Evolutionary conservation across 2,888 invertebrate genomes (phyloP).

Genomic region (Hypercompe scribonia): DNA sequence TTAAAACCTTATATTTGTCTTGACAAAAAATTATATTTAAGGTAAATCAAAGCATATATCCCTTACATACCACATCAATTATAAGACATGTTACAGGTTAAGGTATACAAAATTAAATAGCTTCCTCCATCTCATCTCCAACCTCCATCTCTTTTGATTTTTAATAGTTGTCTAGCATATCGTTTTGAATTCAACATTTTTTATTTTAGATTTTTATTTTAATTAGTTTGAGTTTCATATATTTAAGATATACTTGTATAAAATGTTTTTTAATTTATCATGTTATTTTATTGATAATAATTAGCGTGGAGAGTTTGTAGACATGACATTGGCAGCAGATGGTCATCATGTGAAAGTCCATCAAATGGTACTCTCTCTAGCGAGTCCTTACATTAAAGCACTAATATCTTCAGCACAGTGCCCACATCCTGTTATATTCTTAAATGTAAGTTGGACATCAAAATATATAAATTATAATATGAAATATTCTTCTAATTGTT

Average conservation of each 20-base stretch:
- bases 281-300: slow-evolving; percentile 9
- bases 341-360: slow-evolving; percentile 81
- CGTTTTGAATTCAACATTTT: no score
- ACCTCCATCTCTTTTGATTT: no score
- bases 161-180: no score
- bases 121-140: no score
- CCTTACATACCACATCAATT: no score
- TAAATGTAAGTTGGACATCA: slow-evolving; percentile 70
- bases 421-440: slow-evolving; percentile 78
- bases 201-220: no score
- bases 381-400: slow-evolving; percentile 79
- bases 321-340: slow-evolving; percentile 82
- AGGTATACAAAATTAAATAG: no score
- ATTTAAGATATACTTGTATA: neutral
- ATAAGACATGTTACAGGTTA: no score
- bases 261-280: neutral
- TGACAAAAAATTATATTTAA: no score
- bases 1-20: no score
- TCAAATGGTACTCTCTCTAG: slow-evolving; percentile 76
- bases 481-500: no score
- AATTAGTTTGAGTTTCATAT: neutral
- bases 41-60: no score
- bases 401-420: slow-evolving; percentile 73
- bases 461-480: neutral
- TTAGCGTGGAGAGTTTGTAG: slow-evolving; percentile 81